Evolutionary conservation across 2,888 invertebrate species (phyloP).

Genomic region (Nematopogon swammerdamellus): DNA sequence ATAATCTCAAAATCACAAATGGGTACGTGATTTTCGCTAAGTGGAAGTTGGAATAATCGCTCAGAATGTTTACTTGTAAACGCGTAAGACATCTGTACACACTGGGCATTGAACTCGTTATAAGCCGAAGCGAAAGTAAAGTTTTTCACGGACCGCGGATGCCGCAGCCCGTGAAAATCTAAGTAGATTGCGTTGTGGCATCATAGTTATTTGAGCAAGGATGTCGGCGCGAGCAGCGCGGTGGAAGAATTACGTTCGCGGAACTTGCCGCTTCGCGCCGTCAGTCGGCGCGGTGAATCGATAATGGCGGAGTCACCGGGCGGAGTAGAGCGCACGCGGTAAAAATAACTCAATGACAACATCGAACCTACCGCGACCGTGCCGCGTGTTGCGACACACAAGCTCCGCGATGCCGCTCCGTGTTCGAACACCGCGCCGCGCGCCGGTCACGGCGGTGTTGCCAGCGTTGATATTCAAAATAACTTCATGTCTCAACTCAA

Average conservation of each 20-base stretch:
- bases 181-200: neutral
- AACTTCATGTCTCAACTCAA: too few species aligned
- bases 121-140: too few species aligned
- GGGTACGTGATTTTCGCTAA: too few species aligned
- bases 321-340: conserved; percentile 24
- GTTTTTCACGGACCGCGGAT: too few species aligned
- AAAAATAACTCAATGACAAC: conserved; percentile 54
- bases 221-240: conserved; percentile 18
- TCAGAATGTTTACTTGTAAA: too few species aligned
- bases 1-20: too few species aligned
- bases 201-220: conserved; percentile 32
- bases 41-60: too few species aligned
- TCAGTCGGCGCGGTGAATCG: neutral
- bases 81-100: too few species aligned
- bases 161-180: too few species aligned
- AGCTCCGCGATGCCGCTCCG: neutral
- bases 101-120: too few species aligned
- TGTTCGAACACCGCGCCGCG: neutral
- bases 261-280: conserved; percentile 19
- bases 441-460: neutral
- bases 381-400: neutral
- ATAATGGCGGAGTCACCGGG: neutral
- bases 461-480: neutral
- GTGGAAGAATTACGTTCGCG: conserved; percentile 48
- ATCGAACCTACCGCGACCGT: conserved; percentile 8